A percentile compares a stretch with the other conserved stretches of the same genome.
phyloP scores from a whole-genome alignment of 2,113 vertebrate genomes.

The Daphoenositta chrysoptera region DNA sequence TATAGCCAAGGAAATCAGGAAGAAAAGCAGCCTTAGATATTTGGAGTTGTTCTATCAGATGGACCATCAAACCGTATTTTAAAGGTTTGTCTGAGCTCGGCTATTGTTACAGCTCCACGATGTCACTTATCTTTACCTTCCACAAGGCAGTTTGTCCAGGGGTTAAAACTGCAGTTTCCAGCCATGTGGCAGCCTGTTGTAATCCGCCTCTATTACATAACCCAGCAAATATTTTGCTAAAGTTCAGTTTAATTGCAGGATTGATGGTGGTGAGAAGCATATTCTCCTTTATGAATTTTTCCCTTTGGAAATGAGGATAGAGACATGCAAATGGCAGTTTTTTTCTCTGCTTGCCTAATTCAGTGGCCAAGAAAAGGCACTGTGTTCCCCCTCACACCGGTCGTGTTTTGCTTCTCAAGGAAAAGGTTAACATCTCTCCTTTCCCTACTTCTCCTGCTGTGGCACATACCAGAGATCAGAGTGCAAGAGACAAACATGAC shows the following conservation, averaged over 20 bases:
- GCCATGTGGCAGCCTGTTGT: constrained; percentile 19
- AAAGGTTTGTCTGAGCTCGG: neutral
- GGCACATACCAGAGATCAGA: neutral
- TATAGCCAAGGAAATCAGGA: neutral
- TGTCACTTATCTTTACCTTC: neutral
- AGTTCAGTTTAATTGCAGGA: constrained; percentile 31
- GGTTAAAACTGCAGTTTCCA: constrained; percentile 38
- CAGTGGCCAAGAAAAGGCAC: neutral
- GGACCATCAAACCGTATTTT: neutral
- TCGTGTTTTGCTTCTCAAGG: neutral
- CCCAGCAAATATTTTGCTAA: constrained; percentile 45
- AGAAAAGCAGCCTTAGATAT: neutral
- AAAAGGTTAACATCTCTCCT: neutral
- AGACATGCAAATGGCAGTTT: neutral
- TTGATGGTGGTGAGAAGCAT: neutral
- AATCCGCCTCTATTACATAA: constrained; percentile 27
- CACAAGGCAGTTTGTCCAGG: neutral
- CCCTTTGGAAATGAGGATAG: neutral
- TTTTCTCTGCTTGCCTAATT: neutral
- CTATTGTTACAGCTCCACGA: neutral
- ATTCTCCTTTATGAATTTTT: neutral
- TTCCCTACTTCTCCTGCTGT: neutral
- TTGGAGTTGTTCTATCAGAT: neutral
- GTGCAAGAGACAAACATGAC: neutral
- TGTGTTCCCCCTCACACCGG: neutral